These are phyloP conservation scores for Philaethria dido DNA, from an alignment of 2,888 invertebrate species.

Conservation along the genomic window DNA sequence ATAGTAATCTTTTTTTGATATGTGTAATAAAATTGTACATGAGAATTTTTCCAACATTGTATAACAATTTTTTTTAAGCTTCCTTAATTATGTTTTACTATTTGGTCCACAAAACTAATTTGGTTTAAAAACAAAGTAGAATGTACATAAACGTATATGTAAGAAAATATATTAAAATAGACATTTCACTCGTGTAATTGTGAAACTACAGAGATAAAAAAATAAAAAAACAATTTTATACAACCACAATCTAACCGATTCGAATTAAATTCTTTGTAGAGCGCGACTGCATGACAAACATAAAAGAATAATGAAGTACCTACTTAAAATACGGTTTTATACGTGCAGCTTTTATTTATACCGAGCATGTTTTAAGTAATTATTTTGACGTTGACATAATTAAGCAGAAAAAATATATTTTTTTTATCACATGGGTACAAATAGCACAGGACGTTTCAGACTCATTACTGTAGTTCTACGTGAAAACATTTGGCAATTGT, in stretches of 20 bases:
- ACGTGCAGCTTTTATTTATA: slow-evolving; percentile 12
- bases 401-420: background rate
- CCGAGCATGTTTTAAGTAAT: slow-evolving; percentile 7
- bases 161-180: background rate
- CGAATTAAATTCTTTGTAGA: slow-evolving; percentile 26
- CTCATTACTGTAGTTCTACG: background rate
- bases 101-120: too few relatives aligned
- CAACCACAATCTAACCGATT: slow-evolving; percentile 20
- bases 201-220: slow-evolving; percentile 18
- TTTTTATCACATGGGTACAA: background rate
- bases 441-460: background rate
- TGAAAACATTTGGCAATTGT: background rate
- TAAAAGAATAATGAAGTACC: slow-evolving; percentile 24
- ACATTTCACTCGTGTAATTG: background rate
- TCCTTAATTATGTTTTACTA: too few relatives aligned
- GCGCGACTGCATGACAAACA: slow-evolving; percentile 15
- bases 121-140: background rate
- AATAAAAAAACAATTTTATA: slow-evolving; percentile 14
- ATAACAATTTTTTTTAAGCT: too few relatives aligned
- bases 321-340: slow-evolving; percentile 22
- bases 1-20: too few relatives aligned
- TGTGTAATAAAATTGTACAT: too few relatives aligned
- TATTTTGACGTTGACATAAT: slow-evolving; percentile 19
- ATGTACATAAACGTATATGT: background rate
- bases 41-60: too few relatives aligned